These are phyloP conservation scores for Cheilosia pagana DNA, from an alignment of 2,888 invertebrate species.

Conservation along the genomic window DNA sequence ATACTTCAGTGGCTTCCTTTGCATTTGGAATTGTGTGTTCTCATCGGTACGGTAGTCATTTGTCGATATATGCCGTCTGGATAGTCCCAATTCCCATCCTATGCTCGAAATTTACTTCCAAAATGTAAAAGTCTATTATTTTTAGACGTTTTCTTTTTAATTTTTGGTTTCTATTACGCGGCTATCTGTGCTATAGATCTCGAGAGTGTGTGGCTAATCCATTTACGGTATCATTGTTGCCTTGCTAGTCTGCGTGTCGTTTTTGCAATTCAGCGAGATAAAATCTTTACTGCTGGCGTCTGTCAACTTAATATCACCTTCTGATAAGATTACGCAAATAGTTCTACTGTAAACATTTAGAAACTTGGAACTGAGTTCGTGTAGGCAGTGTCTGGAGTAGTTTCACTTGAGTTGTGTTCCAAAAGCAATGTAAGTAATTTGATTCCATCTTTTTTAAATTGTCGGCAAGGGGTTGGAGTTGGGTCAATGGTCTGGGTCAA, in stretches of 20 bases:
- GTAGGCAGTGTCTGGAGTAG: conserved; percentile 9
- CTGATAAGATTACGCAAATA: conserved; percentile 55
- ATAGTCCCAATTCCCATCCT: conserved; percentile 5
- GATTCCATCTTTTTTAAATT: conserved; percentile 14
- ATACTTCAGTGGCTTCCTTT: conserved; percentile 71
- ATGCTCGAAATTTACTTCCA: conserved; percentile 39
- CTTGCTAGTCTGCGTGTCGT: conserved; percentile 1
- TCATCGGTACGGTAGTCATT: conserved; percentile 27
- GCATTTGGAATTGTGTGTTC: conserved; percentile 14
- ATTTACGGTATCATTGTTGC: conserved; percentile 5
- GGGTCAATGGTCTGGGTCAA: conserved; percentile 55
- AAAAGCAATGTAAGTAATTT: conserved; percentile 24
- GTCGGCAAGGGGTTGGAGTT: not conserved
- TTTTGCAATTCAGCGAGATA: conserved; percentile 31
- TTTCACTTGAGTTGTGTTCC: conserved; percentile 19
- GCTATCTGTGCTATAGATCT: not conserved
- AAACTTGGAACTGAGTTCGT: conserved; percentile 2
- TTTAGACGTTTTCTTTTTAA: conserved; percentile 29
- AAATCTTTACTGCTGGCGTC: conserved; percentile 16
- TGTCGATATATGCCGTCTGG: conserved; percentile 27
- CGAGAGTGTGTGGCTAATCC: conserved; percentile 22
- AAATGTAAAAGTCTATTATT: conserved; percentile 54
- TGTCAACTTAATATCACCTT: conserved; percentile 7
- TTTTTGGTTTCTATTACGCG: conserved; percentile 23
- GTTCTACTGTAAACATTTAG: conserved; percentile 29